phyloP scores from a whole-genome alignment of 2,113 vertebrate species.

The Hemichromis elongatus region DNA sequence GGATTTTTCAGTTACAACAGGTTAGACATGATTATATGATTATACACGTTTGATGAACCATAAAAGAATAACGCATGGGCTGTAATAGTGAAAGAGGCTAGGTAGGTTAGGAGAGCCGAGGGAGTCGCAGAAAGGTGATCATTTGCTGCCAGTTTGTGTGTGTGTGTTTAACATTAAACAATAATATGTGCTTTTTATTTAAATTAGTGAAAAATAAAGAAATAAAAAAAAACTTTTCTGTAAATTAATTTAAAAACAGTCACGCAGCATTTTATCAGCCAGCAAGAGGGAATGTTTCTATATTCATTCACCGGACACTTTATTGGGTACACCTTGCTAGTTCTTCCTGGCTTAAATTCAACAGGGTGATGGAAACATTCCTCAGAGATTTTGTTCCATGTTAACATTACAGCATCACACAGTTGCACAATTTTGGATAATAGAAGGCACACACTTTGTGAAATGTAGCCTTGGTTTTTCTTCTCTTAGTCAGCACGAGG shows the following conservation, averaged over 20 bases:
- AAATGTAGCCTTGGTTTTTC: not conserved
- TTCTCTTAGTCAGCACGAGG: not conserved
- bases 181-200: not conserved
- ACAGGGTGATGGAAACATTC: not conserved
- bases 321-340: not conserved
- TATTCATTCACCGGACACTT: not conserved
- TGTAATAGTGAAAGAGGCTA: not conserved
- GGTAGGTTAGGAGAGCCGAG: not conserved
- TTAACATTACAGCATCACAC: not conserved
- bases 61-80: not conserved
- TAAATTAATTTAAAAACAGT: not conserved
- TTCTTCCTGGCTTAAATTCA: not conserved
- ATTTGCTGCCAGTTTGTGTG: not conserved
- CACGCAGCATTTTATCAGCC: not conserved
- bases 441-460: not conserved
- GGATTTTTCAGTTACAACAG: slow-evolving; percentile 80
- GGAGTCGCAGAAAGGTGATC: not conserved
- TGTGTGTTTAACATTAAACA: not conserved
- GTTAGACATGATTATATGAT: slow-evolving; percentile 37
- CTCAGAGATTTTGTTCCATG: not conserved
- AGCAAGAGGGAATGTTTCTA: not conserved
- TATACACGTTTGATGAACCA: not conserved
- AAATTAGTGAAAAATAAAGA: not conserved
- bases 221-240: not conserved
- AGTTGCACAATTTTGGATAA: not conserved